A percentile compares a stretch with the other conserved stretches of the same genome.
These are phyloP conservation scores for Vanessa atalanta DNA, from an alignment of 1,140 invertebrate genomes.

Conservation along the genomic window DNA sequence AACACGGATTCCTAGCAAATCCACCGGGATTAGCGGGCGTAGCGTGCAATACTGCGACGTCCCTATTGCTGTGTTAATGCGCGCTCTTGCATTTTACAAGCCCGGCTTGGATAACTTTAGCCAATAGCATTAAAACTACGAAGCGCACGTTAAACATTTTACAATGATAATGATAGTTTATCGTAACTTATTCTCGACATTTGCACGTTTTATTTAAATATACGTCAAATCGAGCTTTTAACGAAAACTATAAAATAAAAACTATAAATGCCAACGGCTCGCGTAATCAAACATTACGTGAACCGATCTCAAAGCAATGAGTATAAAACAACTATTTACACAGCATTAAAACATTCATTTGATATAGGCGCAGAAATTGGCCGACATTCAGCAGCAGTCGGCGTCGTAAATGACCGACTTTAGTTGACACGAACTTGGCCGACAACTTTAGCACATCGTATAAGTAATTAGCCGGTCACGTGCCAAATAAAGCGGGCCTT, in stretches of 20 bases:
- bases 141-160: not conserved
- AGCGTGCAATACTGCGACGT: constrained; percentile 9
- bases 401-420: constrained; percentile 31
- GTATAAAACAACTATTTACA: constrained; percentile 13
- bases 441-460: constrained; percentile 38
- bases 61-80: constrained; percentile 18
- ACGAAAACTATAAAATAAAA: not conserved
- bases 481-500: constrained; percentile 35
- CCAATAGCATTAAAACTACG: not conserved
- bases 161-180: not conserved
- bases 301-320: constrained; percentile 2
- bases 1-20: not conserved
- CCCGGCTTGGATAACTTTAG: not conserved
- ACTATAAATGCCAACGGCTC: not conserved
- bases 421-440: constrained; percentile 36
- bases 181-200: not conserved
- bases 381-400: constrained; percentile 30
- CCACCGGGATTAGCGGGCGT: constrained; percentile 7
- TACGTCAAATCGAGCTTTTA: not conserved
- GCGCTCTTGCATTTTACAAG: constrained; percentile 16
- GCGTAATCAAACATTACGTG: not conserved
- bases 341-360: constrained; percentile 3
- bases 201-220: too few species aligned
- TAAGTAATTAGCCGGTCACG: constrained; percentile 39
- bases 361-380: constrained; percentile 23